Evolutionary conservation across 2,113 vertebrate species (phyloP), one percentile per base, ranked within the genome.

Genomic region (Monopterus albus): DNA sequence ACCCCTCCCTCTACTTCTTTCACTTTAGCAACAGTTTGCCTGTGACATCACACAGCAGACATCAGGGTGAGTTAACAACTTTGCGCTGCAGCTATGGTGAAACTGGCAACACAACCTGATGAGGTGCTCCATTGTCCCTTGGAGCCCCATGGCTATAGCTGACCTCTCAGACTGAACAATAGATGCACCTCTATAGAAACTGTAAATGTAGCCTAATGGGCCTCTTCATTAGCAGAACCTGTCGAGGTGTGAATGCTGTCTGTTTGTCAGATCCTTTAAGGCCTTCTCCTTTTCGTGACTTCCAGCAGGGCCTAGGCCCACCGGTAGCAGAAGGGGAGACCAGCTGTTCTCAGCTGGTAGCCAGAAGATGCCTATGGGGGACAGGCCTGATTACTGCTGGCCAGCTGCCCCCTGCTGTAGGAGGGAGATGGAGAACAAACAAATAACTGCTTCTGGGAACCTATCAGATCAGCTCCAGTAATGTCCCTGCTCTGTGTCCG

Each of bases 291-390:
- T 12, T 56, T 47, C 76, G 70, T 76, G 88, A 78, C 81, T 55
- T 86, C 84, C 86, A 90, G 81, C 85, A 49, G 86, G 43, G 84
- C 29, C 46, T 66, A 40, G 78, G 78, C 78, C 79, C 20, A 51
- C 79, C 69, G 78, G 74, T 66, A 83, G 82, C 85, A 85, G 84
- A 85, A 83, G 78, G 76, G 69, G 59, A 68, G 87, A 89, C 90
- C 93, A 93, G 92, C 90, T 93, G 92, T 92, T 92, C 92, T 81
- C 92, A 92, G 92, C 91, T 93, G 92, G 89, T 71, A 74, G 86
- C 86, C 88, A 89, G 76, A 78, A 23, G 80, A 83, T 67, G 81
- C 82, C 88, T 83, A 81, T 84, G 81, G 89, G 87, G 91, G 91
- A 89, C 72, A 75, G 85, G 83, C 69, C 28, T 90, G 89, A 88